Conservation (phyloP, 2,797 vertebrate species). For the Pipistrellus nathusii region DNA sequence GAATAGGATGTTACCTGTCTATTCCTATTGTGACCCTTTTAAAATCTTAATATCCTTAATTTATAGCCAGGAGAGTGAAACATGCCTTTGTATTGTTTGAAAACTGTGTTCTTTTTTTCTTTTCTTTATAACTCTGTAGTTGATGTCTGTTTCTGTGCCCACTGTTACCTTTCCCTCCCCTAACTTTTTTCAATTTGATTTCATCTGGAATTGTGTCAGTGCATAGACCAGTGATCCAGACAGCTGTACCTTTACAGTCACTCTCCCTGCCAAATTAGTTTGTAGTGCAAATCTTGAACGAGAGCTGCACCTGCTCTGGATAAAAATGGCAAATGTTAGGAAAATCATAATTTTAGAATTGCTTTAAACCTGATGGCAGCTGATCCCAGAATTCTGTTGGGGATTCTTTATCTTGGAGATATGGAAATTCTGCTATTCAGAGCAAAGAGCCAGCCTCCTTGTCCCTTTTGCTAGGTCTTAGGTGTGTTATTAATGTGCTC, state of each 20-base stretch:
- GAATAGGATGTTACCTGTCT: not conserved
- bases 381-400: slow-evolving; percentile 67
- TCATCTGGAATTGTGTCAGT: slow-evolving; percentile 21
- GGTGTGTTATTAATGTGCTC: slow-evolving; percentile 27
- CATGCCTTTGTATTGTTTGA: not conserved
- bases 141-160: not conserved
- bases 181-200: not conserved
- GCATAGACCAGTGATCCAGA: not conserved
- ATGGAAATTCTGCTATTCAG: not conserved
- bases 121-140: not conserved
- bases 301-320: slow-evolving; percentile 59
- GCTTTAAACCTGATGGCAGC: slow-evolving; percentile 54
- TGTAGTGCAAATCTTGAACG: slow-evolving; percentile 58
- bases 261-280: slow-evolving; percentile 53
- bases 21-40: not conserved
- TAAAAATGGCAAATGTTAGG: slow-evolving; percentile 64
- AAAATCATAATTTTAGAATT: slow-evolving; percentile 43
- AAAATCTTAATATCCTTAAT: slow-evolving; percentile 37
- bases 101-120: not conserved
- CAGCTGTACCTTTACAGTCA: slow-evolving; percentile 59
- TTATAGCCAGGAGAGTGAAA: not conserved
- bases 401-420: slow-evolving; percentile 38
- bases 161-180: not conserved
- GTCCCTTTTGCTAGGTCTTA: slow-evolving; percentile 48
- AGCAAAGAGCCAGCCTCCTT: not conserved